Conservation (phyloP, 2,888 invertebrate genomes). For the Agriopis aurantiaria region DNA sequence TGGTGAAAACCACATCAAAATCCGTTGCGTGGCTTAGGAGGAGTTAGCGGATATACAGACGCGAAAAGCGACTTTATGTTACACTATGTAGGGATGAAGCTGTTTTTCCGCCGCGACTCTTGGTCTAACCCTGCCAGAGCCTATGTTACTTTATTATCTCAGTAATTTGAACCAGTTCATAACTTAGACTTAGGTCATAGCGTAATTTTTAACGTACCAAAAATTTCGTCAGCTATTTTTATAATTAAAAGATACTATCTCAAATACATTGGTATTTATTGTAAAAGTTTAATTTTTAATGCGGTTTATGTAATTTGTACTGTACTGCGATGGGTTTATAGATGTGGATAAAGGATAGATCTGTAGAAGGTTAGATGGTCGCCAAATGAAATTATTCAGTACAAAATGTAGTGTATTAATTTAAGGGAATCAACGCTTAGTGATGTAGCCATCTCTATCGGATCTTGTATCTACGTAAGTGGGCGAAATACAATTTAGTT, state of each 20-base stretch:
- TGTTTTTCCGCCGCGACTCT: neutral
- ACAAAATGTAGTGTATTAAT: constrained; percentile 73
- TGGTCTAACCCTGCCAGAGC: neutral
- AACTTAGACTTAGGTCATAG: constrained; percentile 40
- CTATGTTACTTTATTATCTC: constrained; percentile 61
- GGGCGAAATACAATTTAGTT: constrained; percentile 81
- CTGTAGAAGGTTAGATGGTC: constrained; percentile 53
- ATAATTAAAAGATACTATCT: constrained; percentile 60
- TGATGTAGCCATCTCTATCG: constrained; percentile 70
- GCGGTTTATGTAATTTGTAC: constrained; percentile 43
- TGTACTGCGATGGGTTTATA: constrained; percentile 33
- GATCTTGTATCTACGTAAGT: constrained; percentile 64
- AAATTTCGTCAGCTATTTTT: constrained; percentile 75
- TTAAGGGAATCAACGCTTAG: constrained; percentile 56
- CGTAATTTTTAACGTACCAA: constrained; percentile 70
- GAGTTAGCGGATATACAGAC: too few species aligned
- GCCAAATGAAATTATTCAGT: constrained; percentile 78
- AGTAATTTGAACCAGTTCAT: constrained; percentile 56
- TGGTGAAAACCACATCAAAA: too few species aligned
- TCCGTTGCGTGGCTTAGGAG: too few species aligned
- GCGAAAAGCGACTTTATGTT: too few species aligned
- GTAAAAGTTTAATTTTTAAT: constrained; percentile 46
- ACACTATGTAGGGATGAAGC: too few species aligned
- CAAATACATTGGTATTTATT: constrained; percentile 57
- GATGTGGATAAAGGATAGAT: constrained; percentile 34